Conservation (phyloP, 2,888 invertebrate species). For the Acanthacorydalis orientalis region DNA sequence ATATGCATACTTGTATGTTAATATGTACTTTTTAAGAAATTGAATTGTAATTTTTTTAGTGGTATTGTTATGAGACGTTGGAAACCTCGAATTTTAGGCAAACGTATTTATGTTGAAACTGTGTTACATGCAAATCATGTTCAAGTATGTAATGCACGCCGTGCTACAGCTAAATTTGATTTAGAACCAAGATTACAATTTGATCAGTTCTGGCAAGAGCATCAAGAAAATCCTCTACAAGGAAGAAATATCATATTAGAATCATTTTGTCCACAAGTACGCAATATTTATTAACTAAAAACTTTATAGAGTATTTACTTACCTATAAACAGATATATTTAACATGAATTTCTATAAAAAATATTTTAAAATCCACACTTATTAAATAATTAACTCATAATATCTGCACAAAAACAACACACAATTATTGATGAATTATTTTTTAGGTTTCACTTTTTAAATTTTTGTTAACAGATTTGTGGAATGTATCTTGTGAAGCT, state of each 20-base stretch:
- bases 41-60: slow-evolving; percentile 28
- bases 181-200: slow-evolving; percentile 55
- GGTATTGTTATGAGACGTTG: slow-evolving; percentile 62
- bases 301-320: too few species aligned
- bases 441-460: background rate
- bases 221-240: slow-evolving; percentile 42
- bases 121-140: slow-evolving; percentile 55
- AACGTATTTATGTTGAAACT: slow-evolving; percentile 49
- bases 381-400: too few species aligned
- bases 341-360: too few species aligned
- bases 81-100: slow-evolving; percentile 40
- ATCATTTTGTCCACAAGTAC: slow-evolving; percentile 70
- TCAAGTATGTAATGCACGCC: slow-evolving; percentile 39
- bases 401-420: too few species aligned
- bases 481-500: slow-evolving; percentile 79
- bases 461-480: slow-evolving; percentile 42
- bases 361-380: too few species aligned
- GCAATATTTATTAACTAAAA: slow-evolving; percentile 1
- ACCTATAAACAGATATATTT: too few species aligned
- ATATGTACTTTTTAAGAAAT: background rate
- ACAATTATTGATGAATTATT: too few species aligned
- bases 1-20: slow-evolving; percentile 1
- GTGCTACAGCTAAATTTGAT: slow-evolving; percentile 30
- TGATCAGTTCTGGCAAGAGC: slow-evolving; percentile 50
- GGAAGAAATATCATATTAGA: slow-evolving; percentile 63